Evolutionary conservation across 2,888 invertebrate species (phyloP).

Genomic region (Drosophila subquinaria): DNA sequence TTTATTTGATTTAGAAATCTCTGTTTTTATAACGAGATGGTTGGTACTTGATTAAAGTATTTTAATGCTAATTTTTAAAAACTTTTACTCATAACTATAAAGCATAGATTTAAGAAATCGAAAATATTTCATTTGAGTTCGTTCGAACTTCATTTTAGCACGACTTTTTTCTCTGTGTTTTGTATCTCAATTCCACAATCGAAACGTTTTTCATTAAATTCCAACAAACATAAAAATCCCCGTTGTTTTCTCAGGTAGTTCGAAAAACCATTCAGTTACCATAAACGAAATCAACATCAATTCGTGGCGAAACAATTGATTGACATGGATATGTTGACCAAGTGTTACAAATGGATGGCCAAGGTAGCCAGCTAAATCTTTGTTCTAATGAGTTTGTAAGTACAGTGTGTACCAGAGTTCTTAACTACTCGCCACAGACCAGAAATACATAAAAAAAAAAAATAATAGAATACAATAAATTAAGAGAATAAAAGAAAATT

Average conservation of each 20-base stretch:
- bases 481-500: no score
- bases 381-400: slow-evolving; percentile 52
- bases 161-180: neutral
- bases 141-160: neutral
- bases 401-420: neutral
- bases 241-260: neutral
- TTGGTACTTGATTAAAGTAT: no score
- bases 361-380: neutral
- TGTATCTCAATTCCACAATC: neutral
- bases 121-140: no score
- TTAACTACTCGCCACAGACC: neutral
- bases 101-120: no score
- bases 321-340: slow-evolving; percentile 26
- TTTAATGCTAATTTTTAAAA: no score
- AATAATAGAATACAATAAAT: no score
- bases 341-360: slow-evolving; percentile 17
- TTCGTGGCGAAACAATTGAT: slow-evolving; percentile 38
- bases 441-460: neutral
- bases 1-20: no score
- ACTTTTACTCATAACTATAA: no score
- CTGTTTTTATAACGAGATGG: no score
- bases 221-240: neutral
- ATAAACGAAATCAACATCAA: slow-evolving; percentile 11
- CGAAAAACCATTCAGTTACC: slow-evolving; percentile 3
- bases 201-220: neutral